Base-by-base conservation (phyloP, 2,888 invertebrate genomes). In the Marronus borbonicus region DNA sequence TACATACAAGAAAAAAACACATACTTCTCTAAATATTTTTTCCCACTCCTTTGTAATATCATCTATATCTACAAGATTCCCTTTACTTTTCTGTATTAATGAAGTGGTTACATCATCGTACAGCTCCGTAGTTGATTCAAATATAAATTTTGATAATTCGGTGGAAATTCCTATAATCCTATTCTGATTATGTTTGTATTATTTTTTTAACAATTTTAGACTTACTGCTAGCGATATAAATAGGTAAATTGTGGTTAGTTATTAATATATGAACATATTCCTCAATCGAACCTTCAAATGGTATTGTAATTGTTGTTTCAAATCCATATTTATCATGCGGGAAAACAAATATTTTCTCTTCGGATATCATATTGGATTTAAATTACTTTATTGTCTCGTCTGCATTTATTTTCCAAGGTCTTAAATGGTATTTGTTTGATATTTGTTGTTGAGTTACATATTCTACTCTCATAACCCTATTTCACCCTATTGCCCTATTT, bases 31-130 rank as follows among this genome's bases (percentile, higher is more conserved):
- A 86, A 95, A 96, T 7, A 92, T 88, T 81, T 93, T 94, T 85
- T 96, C 96, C 92, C 96, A 96, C 84, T 92, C 92, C 84, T 94
- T 94, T 1, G 95, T 93, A 14, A 95, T 90, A 31, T 93, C 92
- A 84, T 97, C 96, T 0, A 94, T 89, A 85, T 94, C 93, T 0
- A 93, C 87, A 77, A 92, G 91, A 78, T 92, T 92, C 82, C 90
- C 91, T 81, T 91, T 92, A 0, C 78, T 79, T 64, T 78, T 76
- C 66, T 79, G 66, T 36, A 82, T 62, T 12, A 83, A 52, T 10
- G 78, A 69, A 3, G 76, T 80, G 14, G 76, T 78, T 49, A 75
- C 49, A 44, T 80, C 68, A 70, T 80, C 80, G 31, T 80, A 79
- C 58, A 76, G 78, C 28, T 80, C 55, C 3, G 72, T 72, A n/a